These are phyloP conservation scores for Neolamprologus multifasciatus DNA, from an alignment of 2,797 vertebrate species.

Conservation along the genomic window DNA sequence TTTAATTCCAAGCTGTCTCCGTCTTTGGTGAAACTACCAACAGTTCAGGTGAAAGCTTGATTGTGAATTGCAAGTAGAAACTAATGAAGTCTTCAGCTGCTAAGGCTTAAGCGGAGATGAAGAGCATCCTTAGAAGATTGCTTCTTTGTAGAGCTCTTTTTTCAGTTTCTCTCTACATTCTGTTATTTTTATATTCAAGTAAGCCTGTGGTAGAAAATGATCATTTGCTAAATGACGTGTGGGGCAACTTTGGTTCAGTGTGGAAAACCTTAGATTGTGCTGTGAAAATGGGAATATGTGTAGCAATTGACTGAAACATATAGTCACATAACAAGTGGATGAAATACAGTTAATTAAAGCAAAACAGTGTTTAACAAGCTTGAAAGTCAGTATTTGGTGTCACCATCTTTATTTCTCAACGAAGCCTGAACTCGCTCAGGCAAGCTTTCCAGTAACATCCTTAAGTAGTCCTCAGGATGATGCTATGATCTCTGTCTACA, in stretches of 20 bases:
- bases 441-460: accelerated
- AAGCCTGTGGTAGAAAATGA: background rate
- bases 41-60: background rate
- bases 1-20: accelerated
- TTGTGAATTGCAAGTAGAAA: background rate
- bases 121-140: background rate
- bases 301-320: background rate
- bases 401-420: background rate
- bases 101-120: background rate
- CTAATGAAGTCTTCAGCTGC: background rate
- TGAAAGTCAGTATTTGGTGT: background rate
- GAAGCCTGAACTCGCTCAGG: background rate
- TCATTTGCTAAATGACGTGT: accelerated
- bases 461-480: background rate
- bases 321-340: background rate
- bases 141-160: background rate
- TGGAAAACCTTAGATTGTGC: background rate
- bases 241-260: background rate
- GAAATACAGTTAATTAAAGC: background rate
- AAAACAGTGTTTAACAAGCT: background rate
- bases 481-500: background rate
- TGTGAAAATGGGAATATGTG: background rate
- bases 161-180: background rate
- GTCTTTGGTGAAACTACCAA: background rate
- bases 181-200: background rate